Evolutionary conservation across 2,888 invertebrate species (phyloP), one percentile per base, ranked within the genome.

Genomic region (Eledona agricola): DNA sequence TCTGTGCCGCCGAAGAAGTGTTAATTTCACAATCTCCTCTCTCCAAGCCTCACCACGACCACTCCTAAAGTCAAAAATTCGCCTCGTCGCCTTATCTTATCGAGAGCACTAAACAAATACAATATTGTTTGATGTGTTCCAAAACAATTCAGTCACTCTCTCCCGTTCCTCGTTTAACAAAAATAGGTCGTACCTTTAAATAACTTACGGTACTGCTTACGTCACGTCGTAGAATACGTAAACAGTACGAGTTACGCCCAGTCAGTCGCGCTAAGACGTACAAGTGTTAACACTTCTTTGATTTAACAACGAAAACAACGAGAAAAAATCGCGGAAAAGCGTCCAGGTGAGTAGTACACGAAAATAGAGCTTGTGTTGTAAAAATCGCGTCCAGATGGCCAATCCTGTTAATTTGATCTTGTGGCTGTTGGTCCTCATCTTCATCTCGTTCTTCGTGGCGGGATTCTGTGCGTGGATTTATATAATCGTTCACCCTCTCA

Each of bases 381-480:
- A 7, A 7, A 12, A 20, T 55, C 54, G 34, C 34, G 66, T 78
- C 74, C 77, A 77, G 72, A 83, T 86, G 86, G 84, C 79, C 45
- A 88, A 88, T 78, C 77, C 84, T 38, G 43, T 88, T 6, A 86
- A 83, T 76, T 83, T 84, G 37, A 73, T 90, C 42, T 75, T 89
- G 60, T 90, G 89, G 89, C 77, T 89, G 1, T 57, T 89, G 20
- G 78, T 89, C 56, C 78, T 89, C 45, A 81, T 88, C 65, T 81
- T 89, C 60, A 71, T 89, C 28, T 79, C 83, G 9, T 85, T 89
- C 66, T 82, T 83, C 76, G 75, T 89, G 28, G 89, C 88, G 5
- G 81, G 80, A 32, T 75, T 89, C 58, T 86, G 87, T 59, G 85
- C 88, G 1, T 81, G 82, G 50, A 75, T 85, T 63, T 90, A 89